Percentiles rank a stretch among this genome's conserved stretches.
phyloP scores from a whole-genome alignment of 2,888 invertebrate species.

The Amphipoea oculea region DNA sequence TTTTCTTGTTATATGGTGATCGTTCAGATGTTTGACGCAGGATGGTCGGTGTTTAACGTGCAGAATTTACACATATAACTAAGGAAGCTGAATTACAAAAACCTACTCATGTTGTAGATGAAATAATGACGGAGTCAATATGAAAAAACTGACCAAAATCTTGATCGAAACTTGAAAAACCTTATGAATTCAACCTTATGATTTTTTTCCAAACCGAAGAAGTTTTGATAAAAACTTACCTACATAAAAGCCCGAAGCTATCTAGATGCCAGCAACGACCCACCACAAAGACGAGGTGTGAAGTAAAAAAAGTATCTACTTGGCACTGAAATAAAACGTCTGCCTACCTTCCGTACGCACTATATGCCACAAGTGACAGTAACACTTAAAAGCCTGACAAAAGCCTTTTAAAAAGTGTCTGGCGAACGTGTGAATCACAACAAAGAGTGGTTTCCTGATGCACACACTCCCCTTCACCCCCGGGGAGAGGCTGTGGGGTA shows the following conservation, averaged over 20 bases:
- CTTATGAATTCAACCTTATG: background rate
- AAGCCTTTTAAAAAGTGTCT: slow-evolving; percentile 87
- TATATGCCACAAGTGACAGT: slow-evolving; percentile 69
- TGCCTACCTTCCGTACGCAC: slow-evolving; percentile 43
- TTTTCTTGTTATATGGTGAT: slow-evolving; percentile 45
- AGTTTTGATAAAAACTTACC: background rate
- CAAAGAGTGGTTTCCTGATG: slow-evolving; percentile 75
- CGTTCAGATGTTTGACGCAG: slow-evolving; percentile 1
- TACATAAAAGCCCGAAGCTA: background rate
- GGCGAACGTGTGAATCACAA: slow-evolving; percentile 82
- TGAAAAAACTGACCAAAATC: background rate
- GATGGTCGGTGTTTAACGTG: slow-evolving; percentile 6
- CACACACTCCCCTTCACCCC: slow-evolving; percentile 35
- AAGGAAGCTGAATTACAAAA: background rate
- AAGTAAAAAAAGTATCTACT: slow-evolving; percentile 11
- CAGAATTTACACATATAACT: slow-evolving; percentile 12
- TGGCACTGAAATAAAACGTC: slow-evolving; percentile 25
- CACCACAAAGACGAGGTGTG: slow-evolving; percentile 15
- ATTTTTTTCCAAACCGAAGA: background rate
- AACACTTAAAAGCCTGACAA: slow-evolving; percentile 83
- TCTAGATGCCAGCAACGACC: background rate
- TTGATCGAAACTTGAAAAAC: background rate
- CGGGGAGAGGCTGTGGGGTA: slow-evolving; percentile 47
- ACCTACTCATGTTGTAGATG: background rate
- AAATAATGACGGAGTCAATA: background rate